Evolutionary conservation across 37 sponge, comb jelly and placozoan genomes (phyloP), one percentile per base, ranked within the genome.

Genomic region (Ianthella basta): DNA sequence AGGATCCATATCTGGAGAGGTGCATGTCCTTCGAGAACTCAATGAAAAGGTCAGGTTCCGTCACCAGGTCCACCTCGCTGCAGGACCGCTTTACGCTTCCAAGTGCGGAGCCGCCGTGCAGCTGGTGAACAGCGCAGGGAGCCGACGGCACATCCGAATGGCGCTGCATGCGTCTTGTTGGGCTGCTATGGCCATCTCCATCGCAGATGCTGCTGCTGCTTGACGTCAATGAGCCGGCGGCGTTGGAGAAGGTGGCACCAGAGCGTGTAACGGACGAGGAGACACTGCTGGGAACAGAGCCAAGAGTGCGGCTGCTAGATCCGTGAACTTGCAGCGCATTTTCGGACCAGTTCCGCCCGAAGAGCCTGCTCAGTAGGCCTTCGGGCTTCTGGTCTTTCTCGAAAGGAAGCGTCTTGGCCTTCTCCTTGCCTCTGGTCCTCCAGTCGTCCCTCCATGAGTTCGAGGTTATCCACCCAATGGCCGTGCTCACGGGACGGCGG

Each of bases 381-480:
- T 53, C 54, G 1, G 44, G 16, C 23, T 53, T 41, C 41, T 50
- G 3, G 1, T 75, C 78, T 41, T 3, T 50, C 29, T 13, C 70
- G 35, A 30, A 32, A 4, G 78, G 78, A 15, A 53, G n/a, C 1
- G 78, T 16, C 38, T 39, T 39, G n/a, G 54, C 21, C 25, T 23
- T 75, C 78, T 75, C 38, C 5, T 12, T 30, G 21, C 40, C 25
- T 3, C n/a, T 50, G 24, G 8, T 20, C 25, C 24, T 75, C 21
- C 16, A 14, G 53, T 23, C 38, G 23, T 53, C 53, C 20, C 50
- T 18, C 25, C 38, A 39, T 8, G 23, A 24, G 44, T 40, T 75
- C 1, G 78, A 75, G 53, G 78, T 4, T 19, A 75, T 41, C 78
- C 78, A 75, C 25, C 78, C 78, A 3, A 75, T 3, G 40, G 78